Base-by-base conservation (phyloP, 1,140 invertebrate species). In the Euwallacea similis region DNA sequence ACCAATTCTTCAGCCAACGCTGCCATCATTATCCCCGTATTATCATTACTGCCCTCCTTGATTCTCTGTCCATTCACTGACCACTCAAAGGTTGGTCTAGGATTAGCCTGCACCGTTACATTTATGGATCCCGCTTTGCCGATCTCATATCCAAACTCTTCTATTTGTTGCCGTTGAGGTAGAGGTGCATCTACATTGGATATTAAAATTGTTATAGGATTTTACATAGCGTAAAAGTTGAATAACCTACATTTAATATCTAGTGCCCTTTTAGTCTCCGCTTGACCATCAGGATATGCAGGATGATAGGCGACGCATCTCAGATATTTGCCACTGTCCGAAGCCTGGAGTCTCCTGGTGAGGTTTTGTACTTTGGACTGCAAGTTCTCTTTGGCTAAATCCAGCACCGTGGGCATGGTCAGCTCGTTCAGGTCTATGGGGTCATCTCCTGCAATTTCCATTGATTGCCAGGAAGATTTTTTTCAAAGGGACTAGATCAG, bases 101-200 rank as follows among this genome's bases (percentile, higher is more conserved):
- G 91, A 79, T 91, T 89, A 6, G 90, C 87, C 0, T 87, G 81
- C 6, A 92, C 83, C 0, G 88, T 89, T 2, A 92, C 85, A 64
- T 88, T 88, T 42, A 93, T 86, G 7, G 85, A 81, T 42, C 89
- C 90, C 59, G 85, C 84, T 54, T 87, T 85, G 2, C 90, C 90
- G 63, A 92, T 82, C 59, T 88, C 88, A 46, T 90, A 87, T 3
- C 90, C 91, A 76, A 91, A 92, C 42, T 88, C 85, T 46, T 88
- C 85, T 71, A 87, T 86, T 1, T 78, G 82, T 62, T 82, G 85
- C 75, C 11, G 83, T 67, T 80, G 83, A 7, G 80, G 80, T 69
- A 88, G 84, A 6, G 90, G 91, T 2, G 86, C 81, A 81, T 88
- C 90, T 91, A 80, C 44, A 33, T 42, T 42, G 8, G 21, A 33